Percentiles rank a stretch among this genome's conserved stretches.
Evolutionary conservation across 2,888 invertebrate species (phyloP).

Genomic region (Parnassius mnemosyne): DNA sequence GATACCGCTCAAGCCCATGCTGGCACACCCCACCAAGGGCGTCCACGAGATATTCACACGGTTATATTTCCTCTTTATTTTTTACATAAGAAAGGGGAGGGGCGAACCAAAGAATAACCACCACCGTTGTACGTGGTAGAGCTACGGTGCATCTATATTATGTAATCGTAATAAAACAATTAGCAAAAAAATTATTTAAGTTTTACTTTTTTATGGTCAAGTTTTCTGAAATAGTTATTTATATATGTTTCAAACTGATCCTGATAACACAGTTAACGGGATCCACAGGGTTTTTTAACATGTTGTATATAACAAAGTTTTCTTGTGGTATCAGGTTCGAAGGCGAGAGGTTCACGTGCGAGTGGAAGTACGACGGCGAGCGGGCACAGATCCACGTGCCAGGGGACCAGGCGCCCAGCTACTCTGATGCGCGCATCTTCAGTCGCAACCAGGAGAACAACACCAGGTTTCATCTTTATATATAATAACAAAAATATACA

Average conservation of each 20-base stretch:
- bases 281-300: no score
- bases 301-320: background rate
- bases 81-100: background rate
- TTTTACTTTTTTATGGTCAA: no score
- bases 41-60: conserved; percentile 92
- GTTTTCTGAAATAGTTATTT: no score
- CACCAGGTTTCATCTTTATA: conserved; percentile 46
- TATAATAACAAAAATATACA: no score
- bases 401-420: conserved; percentile 73
- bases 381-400: conserved; percentile 91
- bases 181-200: background rate
- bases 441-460: conserved; percentile 92
- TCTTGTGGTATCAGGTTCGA: conserved; percentile 81
- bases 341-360: conserved; percentile 95
- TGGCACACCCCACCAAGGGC: conserved; percentile 98
- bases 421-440: conserved; percentile 87
- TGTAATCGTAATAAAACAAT: no score
- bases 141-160: no score
- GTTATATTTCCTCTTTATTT: conserved; percentile 39
- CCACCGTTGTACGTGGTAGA: no score
- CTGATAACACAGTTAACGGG: no score
- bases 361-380: conserved; percentile 99
- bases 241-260: no score
- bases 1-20: conserved; percentile 98
- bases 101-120: no score